Evolutionary conservation across 2,113 vertebrate genomes (phyloP), one percentile per base, ranked within the genome.

Genomic region (Holacanthus passer): DNA sequence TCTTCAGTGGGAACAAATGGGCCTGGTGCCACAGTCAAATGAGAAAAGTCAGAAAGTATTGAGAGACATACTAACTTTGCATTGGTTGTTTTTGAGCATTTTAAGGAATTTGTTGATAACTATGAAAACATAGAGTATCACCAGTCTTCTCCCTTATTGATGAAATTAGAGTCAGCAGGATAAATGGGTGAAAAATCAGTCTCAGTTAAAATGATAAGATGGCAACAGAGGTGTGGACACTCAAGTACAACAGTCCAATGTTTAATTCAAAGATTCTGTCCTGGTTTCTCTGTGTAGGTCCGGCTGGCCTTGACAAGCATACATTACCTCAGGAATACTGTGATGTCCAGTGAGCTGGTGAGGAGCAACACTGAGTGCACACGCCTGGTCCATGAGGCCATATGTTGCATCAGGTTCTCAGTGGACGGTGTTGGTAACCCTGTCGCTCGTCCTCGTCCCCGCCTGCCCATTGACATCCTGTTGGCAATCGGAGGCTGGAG

Each of bases 401-500:
- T 16, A 45, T 3, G 13, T 45, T 16, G 13, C 43, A 41, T 41
- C n/a, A n/a, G n/a, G n/a, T n/a, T n/a, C 35, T 37, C 35, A 37
- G 35, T 8, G 35, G 5, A 37, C 2, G 43, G 0, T 16, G 2
- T 67, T 35, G 9, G 2, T 6, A 63, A 62, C 39, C 11, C 3
- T 11, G 16, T 17, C 79, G 8, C 20, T 17, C 79, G 8, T 7
- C 8, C 39, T 41, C 39, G 82, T 5, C 87, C 87, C 31, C 88
- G 91, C 43, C 64, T 91, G 12, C 91, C 90, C 10, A n/a, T 14
- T 3, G 32, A 55, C 31, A 0, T 93, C 63, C 43, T 91, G 2
- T 41, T 93, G 58, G 88, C 87, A 6, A 65, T 81, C 1, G 91
- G 90, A 5, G 87, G 90, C 39, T 88, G 80, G 85, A 82, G 52